Conservation (phyloP, 2,113 vertebrate species). For the Bufo gargarizans region DNA sequence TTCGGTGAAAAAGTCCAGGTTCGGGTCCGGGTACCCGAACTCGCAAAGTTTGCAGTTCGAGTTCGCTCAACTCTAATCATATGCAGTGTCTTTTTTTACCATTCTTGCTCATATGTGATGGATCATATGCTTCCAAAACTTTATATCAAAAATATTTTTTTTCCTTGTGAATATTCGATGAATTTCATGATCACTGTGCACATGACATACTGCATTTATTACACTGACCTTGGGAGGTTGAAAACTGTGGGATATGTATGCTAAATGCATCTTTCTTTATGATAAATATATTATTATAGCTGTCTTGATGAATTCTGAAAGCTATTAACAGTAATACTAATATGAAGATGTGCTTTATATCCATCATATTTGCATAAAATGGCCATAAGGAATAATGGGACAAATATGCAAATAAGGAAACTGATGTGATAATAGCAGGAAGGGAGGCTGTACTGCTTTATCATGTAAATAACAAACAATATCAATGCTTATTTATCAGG, state of each 20-base stretch:
- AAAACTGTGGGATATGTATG: background rate
- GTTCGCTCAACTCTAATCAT: too few species aligned
- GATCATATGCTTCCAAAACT: background rate
- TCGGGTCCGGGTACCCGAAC: too few species aligned
- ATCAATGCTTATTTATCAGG: background rate
- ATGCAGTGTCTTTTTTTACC: background rate
- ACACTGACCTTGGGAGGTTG: slow-evolving; percentile 6
- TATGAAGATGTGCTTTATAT: slow-evolving; percentile 22
- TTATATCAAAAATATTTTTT: background rate
- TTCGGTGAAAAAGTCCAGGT: too few species aligned
- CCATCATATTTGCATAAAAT: background rate
- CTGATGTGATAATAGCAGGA: too few species aligned
- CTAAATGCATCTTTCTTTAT: slow-evolving; percentile 6
- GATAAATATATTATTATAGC: slow-evolving; percentile 31
- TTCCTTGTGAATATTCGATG: background rate
- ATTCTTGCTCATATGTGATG: background rate
- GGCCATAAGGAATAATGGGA: background rate
- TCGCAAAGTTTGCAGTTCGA: too few species aligned
- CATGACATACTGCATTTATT: slow-evolving; percentile 1
- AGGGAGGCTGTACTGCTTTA: background rate
- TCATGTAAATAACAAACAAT: background rate
- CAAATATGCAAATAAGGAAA: background rate
- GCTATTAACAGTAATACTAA: slow-evolving; percentile 35
- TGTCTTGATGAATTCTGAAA: slow-evolving; percentile 27
- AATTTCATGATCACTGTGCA: background rate